Percentiles rank a stretch among this genome's conserved stretches.
Evolutionary conservation across 2,113 vertebrate genomes (phyloP).

Genomic region (Apodemus sylvaticus): DNA sequence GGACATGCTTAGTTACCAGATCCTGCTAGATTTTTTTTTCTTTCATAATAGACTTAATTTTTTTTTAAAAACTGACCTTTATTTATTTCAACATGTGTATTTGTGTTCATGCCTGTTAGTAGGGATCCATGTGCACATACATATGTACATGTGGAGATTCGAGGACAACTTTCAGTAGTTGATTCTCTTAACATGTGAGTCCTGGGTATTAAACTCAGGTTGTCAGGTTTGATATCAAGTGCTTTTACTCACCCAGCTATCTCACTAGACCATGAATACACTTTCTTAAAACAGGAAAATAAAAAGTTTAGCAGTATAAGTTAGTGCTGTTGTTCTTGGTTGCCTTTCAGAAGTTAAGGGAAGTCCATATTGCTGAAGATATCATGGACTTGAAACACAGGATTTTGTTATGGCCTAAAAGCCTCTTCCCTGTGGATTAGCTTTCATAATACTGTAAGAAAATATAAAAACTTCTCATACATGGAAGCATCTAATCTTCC

Average conservation of each 20-base stretch:
- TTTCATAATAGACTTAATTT: neutral
- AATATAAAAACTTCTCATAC: neutral
- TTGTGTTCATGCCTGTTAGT: neutral
- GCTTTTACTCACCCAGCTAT: neutral
- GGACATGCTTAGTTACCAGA: neutral
- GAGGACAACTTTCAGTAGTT: neutral
- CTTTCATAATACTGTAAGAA: neutral
- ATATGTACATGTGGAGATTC: neutral
- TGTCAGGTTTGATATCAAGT: neutral
- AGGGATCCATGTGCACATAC: too few relatives aligned
- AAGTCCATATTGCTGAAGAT: neutral
- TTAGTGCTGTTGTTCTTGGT: neutral
- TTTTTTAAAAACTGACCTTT: neutral
- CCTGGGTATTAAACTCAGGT: neutral
- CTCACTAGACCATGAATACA: neutral
- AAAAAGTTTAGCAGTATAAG: neutral
- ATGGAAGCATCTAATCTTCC: neutral
- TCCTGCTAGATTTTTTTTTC: neutral
- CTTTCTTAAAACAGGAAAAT: conserved; percentile 10
- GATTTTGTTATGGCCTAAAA: neutral
- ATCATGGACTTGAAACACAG: neutral
- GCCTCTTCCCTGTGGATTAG: neutral
- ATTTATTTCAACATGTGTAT: neutral
- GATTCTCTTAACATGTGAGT: neutral
- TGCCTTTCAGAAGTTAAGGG: neutral